Conservation (phyloP, 92 coral and sea anemone species). For the Ricordea florida region DNA sequence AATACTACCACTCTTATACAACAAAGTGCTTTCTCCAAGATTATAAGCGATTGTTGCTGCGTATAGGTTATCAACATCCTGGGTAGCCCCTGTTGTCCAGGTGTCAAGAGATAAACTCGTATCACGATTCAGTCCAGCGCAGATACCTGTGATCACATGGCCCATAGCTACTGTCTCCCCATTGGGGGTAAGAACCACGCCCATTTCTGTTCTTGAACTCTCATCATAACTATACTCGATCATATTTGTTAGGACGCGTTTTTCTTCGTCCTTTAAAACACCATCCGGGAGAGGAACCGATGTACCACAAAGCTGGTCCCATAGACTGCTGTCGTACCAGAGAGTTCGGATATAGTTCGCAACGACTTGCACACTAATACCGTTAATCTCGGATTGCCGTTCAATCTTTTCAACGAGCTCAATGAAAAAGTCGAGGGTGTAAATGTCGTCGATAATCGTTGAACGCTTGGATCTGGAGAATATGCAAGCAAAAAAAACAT, state of each 20-base stretch:
- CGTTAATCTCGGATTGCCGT: conserved; percentile 29
- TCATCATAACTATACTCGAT: conserved; percentile 1
- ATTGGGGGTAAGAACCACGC: conserved; percentile 65
- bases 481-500: too few species aligned
- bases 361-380: conserved; percentile 1
- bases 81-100: conserved; percentile 53
- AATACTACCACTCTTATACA: not conserved
- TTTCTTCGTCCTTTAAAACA: conserved; percentile 29
- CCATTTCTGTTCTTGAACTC: not conserved
- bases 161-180: conserved; percentile 78
- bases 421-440: conserved; percentile 73
- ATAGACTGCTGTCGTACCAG: conserved; percentile 36
- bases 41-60: conserved; percentile 68
- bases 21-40: conserved; percentile 33
- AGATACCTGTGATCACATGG: conserved; percentile 69
- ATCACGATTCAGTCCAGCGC: conserved; percentile 70
- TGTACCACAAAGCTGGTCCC: conserved; percentile 42
- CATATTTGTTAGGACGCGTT: conserved; percentile 36
- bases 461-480: conserved; percentile 19
- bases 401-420: conserved; percentile 83
- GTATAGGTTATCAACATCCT: conserved; percentile 66
- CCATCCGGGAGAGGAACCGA: conserved; percentile 33
- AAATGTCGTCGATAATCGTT: conserved; percentile 48
- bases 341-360: conserved; percentile 50
- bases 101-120: conserved; percentile 25